Percentiles rank a stretch among this genome's conserved stretches.
These are phyloP conservation scores for Drosophila algonquin DNA, from an alignment of 2,888 invertebrate species.

Conservation along the genomic window DNA sequence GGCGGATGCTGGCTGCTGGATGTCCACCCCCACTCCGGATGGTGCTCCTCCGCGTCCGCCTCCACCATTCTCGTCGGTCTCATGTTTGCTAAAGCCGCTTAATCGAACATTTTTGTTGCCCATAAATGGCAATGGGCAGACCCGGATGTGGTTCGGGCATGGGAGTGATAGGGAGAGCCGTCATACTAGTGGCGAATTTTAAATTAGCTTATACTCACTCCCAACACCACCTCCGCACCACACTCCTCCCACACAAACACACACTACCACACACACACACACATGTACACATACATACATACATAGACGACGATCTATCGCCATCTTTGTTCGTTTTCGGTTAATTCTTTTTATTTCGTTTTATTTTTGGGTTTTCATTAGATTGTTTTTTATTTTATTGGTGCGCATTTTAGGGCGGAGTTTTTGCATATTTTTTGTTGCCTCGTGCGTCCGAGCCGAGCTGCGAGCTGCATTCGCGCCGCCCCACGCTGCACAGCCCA, in stretches of 20 bases:
- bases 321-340: constrained; percentile 57
- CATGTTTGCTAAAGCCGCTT: constrained; percentile 58
- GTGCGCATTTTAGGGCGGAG: constrained; percentile 82
- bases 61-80: constrained; percentile 6
- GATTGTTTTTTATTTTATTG: constrained; percentile 74
- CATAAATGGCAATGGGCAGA: constrained; percentile 68
- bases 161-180: constrained; percentile 24
- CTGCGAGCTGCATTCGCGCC: constrained; percentile 44
- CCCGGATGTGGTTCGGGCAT: not conserved
- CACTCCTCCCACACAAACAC: constrained; percentile 26
- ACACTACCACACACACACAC: constrained; percentile 15
- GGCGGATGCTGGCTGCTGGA: not conserved
- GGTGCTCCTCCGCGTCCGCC: not conserved
- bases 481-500: constrained; percentile 37
- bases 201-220: constrained; percentile 75
- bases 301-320: constrained; percentile 38
- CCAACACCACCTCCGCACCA: not conserved
- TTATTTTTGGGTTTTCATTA: constrained; percentile 69
- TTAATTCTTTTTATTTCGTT: constrained; percentile 12
- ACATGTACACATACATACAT: constrained; percentile 15
- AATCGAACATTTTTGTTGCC: constrained; percentile 76
- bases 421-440: constrained; percentile 83
- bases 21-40: not conserved
- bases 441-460: constrained; percentile 56
- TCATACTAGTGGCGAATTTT: constrained; percentile 74